Evolutionary conservation across 2,888 invertebrate genomes (phyloP).

Genomic region (Chrysotoxum bicinctum): DNA sequence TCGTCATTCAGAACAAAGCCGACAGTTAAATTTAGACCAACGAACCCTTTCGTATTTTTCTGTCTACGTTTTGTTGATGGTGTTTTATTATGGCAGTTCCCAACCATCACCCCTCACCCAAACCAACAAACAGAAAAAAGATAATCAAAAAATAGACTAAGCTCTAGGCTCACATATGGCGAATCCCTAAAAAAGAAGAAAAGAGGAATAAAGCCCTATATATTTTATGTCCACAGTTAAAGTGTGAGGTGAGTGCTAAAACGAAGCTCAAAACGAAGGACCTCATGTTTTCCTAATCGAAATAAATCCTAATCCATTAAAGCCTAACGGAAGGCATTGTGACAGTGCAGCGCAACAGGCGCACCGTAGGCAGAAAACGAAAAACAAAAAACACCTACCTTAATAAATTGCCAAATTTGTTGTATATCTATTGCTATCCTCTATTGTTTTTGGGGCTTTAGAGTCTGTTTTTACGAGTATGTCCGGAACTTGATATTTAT

Average conservation of each 20-base stretch:
- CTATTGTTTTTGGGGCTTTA: slow-evolving; percentile 38
- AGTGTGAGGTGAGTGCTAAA: slow-evolving; percentile 12
- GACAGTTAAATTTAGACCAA: slow-evolving; percentile 56
- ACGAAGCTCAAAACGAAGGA: background rate
- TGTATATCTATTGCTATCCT: slow-evolving; percentile 26
- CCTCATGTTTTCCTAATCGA: slow-evolving; percentile 50
- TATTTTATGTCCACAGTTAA: slow-evolving; percentile 8
- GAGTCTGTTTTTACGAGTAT: background rate
- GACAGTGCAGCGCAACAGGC: slow-evolving; percentile 59
- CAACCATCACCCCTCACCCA: background rate
- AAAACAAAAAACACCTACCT: background rate
- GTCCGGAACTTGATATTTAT: slow-evolving; percentile 44
- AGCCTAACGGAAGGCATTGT: slow-evolving; percentile 26
- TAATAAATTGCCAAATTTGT: slow-evolving; percentile 64
- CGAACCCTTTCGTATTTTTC: slow-evolving; percentile 46
- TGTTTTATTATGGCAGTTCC: background rate
- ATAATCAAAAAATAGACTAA: background rate
- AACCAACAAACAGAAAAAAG: background rate
- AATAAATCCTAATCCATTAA: slow-evolving; percentile 54
- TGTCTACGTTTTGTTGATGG: slow-evolving; percentile 6
- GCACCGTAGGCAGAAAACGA: background rate
- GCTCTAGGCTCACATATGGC: background rate
- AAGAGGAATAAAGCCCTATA: background rate
- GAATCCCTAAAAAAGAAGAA: background rate
- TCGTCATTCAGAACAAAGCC: no score